phyloP scores from a whole-genome alignment of 2,888 invertebrate genomes.

The Lasioglossum villosulum region DNA sequence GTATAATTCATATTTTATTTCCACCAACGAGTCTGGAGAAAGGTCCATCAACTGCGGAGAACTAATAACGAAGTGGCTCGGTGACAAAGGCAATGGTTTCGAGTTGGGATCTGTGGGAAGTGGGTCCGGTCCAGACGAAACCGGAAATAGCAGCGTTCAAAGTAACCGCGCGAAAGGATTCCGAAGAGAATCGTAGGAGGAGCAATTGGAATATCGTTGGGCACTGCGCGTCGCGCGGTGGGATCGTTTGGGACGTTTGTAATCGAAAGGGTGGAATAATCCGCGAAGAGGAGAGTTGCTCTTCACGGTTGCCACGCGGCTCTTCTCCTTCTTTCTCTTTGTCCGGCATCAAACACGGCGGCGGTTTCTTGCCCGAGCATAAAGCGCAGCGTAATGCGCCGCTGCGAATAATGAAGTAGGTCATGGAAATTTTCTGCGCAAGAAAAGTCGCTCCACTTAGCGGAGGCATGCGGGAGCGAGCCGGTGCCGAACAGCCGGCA shows the following conservation, averaged over 20 bases:
- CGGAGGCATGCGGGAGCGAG: conserved; percentile 25
- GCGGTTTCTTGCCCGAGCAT: conserved; percentile 14
- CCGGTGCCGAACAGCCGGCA: neutral
- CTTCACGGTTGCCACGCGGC: conserved; percentile 15
- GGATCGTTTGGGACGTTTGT: conserved; percentile 4
- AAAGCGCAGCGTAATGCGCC: conserved; percentile 36
- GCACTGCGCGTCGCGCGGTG: neutral
- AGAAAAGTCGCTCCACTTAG: conserved; percentile 31
- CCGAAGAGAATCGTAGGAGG: neutral
- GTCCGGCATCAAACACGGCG: conserved; percentile 11
- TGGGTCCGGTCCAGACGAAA: neutral
- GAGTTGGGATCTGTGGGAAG: neutral
- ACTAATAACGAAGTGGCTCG: neutral
- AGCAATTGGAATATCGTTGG: conserved; percentile 10
- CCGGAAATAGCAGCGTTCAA: neutral
- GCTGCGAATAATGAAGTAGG: conserved; percentile 43
- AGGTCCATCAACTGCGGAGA: neutral
- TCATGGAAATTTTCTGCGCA: conserved; percentile 37
- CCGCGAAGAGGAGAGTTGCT: neutral
- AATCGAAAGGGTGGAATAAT: conserved; percentile 37
- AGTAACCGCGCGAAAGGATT: conserved; percentile 3
- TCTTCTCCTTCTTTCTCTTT: conserved; percentile 28
- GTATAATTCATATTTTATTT: too few relatives aligned
- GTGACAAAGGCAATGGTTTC: neutral
- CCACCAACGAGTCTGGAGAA: neutral